These are phyloP conservation scores for Toxotes chatareus DNA, from an alignment of 2,113 vertebrate species.

Conservation along the genomic window DNA sequence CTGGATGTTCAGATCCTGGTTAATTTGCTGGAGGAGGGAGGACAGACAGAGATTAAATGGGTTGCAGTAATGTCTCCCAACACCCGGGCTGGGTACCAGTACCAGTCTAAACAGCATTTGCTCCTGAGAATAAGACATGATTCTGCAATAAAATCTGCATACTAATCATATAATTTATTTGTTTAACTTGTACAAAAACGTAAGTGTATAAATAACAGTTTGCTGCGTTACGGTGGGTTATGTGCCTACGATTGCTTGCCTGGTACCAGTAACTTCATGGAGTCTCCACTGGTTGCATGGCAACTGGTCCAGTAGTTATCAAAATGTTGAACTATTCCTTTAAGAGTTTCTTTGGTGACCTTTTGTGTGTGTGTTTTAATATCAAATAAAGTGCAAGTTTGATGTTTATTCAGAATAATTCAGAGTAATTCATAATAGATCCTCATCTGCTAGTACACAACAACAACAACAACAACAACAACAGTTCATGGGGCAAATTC, in stretches of 20 bases:
- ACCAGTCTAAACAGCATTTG: not conserved
- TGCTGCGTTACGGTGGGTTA: too few species aligned
- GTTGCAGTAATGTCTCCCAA: not conserved
- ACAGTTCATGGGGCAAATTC: not conserved
- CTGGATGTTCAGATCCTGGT: slow-evolving; percentile 99
- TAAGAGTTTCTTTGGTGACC: not conserved
- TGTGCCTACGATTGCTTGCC: too few species aligned
- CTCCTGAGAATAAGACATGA: not conserved
- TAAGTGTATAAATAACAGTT: too few species aligned
- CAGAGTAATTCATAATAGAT: not conserved
- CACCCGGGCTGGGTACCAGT: not conserved
- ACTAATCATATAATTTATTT: not conserved
- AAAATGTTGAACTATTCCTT: too few species aligned
- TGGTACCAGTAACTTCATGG: too few species aligned
- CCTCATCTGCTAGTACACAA: not conserved
- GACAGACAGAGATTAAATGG: not conserved
- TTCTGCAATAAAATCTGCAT: not conserved
- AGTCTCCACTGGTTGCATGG: too few species aligned
- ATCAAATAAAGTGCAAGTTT: not conserved
- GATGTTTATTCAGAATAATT: not conserved
- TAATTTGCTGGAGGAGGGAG: slow-evolving; percentile 93
- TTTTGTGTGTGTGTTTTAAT: not conserved
- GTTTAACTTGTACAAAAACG: too few species aligned
- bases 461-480: not conserved
- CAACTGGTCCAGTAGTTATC: too few species aligned